A percentile compares a stretch with the other conserved stretches of the same genome.
These are phyloP conservation scores for Tragelaphus buxtoni DNA, from an alignment of 2,113 vertebrate genomes.

Conservation along the genomic window DNA sequence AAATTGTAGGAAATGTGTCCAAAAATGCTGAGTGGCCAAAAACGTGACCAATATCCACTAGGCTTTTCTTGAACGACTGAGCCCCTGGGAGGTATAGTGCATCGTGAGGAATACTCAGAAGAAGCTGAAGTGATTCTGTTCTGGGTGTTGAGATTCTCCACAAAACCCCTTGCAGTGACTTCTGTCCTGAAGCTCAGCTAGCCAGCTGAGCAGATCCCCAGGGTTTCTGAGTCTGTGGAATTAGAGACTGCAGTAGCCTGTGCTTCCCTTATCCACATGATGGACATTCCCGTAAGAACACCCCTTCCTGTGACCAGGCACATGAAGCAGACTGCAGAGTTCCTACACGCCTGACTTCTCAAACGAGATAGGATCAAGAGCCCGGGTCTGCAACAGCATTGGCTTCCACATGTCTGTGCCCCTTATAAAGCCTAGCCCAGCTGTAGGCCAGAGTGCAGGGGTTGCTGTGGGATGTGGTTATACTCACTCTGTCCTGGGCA, in stretches of 20 bases:
- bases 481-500: neutral
- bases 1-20: neutral
- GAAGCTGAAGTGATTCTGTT: neutral
- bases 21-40: neutral
- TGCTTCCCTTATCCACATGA: neutral
- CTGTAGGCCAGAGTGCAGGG: rapidly evolving
- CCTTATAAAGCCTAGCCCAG: neutral
- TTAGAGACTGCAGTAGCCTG: neutral
- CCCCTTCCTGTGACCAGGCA: neutral
- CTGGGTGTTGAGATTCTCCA: neutral
- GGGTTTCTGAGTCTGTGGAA: neutral
- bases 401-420: neutral
- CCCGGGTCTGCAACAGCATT: rapidly evolving
- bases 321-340: neutral
- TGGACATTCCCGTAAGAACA: neutral
- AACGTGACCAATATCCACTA: neutral
- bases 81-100: neutral
- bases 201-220: neutral
- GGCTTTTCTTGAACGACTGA: neutral
- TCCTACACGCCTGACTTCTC: too few species aligned
- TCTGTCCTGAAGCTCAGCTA: neutral
- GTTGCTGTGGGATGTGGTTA: neutral
- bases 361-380: too few species aligned
- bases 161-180: neutral
- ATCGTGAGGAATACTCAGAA: neutral